Percentiles rank a stretch among this genome's conserved stretches.
Conservation (phyloP, 2,888 invertebrate genomes). For the Limnephilus auricula region DNA sequence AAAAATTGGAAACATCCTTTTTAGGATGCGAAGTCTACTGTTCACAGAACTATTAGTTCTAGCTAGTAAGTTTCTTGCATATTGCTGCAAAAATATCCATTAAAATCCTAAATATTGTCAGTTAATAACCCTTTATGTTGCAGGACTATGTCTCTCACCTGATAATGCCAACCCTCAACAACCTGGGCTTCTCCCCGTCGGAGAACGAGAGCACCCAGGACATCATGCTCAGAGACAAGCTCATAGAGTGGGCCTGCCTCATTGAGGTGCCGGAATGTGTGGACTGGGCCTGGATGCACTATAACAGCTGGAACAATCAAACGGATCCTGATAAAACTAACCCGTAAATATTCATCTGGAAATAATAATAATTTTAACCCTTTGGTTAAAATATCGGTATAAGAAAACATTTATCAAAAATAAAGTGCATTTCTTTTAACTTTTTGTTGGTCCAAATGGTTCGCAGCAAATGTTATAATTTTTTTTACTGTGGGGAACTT, state of each 20-base stretch:
- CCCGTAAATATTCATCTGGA: slow-evolving; percentile 68
- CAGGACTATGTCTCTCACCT: slow-evolving; percentile 68
- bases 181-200: slow-evolving; percentile 64
- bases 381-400: no score
- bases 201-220: slow-evolving; percentile 71
- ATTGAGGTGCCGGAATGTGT: slow-evolving; percentile 78
- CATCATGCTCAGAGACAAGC: slow-evolving; percentile 78
- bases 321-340: slow-evolving; percentile 70
- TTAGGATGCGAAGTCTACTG: no score
- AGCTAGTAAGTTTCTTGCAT: no score
- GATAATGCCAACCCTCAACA: slow-evolving; percentile 66
- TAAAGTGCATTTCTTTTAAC: no score
- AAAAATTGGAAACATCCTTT: no score
- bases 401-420: no score
- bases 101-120: not conserved
- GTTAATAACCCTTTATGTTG: slow-evolving; percentile 11
- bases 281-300: slow-evolving; percentile 74
- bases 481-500: no score
- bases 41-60: no score
- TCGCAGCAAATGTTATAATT: no score
- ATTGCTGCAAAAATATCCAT: no score
- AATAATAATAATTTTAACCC: not conserved
- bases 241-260: slow-evolving; percentile 80
- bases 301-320: slow-evolving; percentile 69
- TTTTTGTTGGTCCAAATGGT: no score